Percentiles rank a stretch among this genome's conserved stretches.
Conservation (phyloP, 2,113 vertebrate genomes). For the Hyla sarda region DNA sequence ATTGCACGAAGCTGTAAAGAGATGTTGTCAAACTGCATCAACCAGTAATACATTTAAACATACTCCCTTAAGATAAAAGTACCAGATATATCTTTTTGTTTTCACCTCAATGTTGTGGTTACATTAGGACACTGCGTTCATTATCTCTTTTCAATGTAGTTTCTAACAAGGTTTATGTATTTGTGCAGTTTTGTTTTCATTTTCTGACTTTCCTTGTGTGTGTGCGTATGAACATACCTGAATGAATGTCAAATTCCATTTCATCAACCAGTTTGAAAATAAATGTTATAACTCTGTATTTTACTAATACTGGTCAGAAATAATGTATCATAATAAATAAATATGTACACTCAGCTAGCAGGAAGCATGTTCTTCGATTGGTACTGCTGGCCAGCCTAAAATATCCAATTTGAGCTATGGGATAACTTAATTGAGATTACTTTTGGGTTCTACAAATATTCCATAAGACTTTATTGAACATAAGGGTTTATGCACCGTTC, state of each 20-base stretch:
- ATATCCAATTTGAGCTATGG: not conserved
- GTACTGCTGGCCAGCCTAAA: not conserved
- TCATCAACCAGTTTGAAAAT: not conserved
- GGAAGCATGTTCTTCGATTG: not conserved
- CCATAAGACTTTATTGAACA: not conserved
- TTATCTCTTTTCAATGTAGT: not conserved
- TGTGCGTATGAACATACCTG: not conserved
- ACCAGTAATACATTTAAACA: not conserved
- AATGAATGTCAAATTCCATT: not conserved
- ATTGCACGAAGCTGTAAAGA: slow-evolving; percentile 23
- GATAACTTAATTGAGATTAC: no score
- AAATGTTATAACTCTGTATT: not conserved
- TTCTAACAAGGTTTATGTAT: not conserved
- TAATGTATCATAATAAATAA: not conserved
- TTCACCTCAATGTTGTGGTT: not conserved
- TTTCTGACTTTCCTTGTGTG: not conserved
- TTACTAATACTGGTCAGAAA: not conserved
- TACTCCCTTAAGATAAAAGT: not conserved
- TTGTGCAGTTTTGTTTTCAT: not conserved
- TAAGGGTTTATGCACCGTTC: no score
- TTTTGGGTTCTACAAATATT: not conserved
- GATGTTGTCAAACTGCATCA: slow-evolving; percentile 19
- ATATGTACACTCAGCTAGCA: not conserved
- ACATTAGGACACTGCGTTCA: not conserved
- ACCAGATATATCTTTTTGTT: not conserved